These are phyloP conservation scores for Litoditis marina DNA, from an alignment of 2,888 invertebrate species.

Conservation along the genomic window DNA sequence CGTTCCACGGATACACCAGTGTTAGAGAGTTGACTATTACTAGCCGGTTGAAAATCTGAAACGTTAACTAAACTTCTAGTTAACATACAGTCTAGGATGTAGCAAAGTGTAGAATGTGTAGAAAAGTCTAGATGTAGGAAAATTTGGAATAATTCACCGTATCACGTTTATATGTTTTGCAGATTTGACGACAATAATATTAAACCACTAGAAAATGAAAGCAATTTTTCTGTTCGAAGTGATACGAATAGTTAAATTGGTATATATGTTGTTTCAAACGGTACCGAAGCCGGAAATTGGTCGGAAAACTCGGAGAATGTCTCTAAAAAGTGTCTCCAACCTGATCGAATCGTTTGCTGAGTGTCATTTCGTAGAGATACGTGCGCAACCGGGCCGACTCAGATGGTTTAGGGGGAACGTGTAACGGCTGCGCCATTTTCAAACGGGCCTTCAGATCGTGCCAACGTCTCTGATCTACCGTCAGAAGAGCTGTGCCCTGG, in stretches of 20 bases:
- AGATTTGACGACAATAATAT: too few relatives aligned
- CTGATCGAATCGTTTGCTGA: slow-evolving; percentile 85
- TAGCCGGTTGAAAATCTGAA: slow-evolving; percentile 78
- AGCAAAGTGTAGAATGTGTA: too few relatives aligned
- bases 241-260: too few relatives aligned
- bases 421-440: slow-evolving; percentile 97
- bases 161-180: too few relatives aligned
- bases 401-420: slow-evolving; percentile 86
- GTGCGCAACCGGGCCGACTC: slow-evolving; percentile 74
- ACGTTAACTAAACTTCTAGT: background rate
- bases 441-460: slow-evolving; percentile 96
- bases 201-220: too few relatives aligned
- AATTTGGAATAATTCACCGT: too few relatives aligned
- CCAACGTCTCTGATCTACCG: slow-evolving; percentile 98
- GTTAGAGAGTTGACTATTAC: slow-evolving; percentile 89
- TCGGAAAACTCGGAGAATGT: too few relatives aligned
- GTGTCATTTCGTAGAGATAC: slow-evolving; percentile 94
- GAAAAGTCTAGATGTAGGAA: too few relatives aligned
- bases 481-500: slow-evolving; percentile 88
- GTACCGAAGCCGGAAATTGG: too few relatives aligned
- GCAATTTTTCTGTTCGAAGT: too few relatives aligned
- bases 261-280: too few relatives aligned
- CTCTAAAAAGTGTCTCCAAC: slow-evolving; percentile 13
- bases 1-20: slow-evolving; percentile 67
- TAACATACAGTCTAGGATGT: background rate